These are phyloP conservation scores for Serripes groenlandicus DNA, from an alignment of 2,888 invertebrate genomes.

Conservation along the genomic window DNA sequence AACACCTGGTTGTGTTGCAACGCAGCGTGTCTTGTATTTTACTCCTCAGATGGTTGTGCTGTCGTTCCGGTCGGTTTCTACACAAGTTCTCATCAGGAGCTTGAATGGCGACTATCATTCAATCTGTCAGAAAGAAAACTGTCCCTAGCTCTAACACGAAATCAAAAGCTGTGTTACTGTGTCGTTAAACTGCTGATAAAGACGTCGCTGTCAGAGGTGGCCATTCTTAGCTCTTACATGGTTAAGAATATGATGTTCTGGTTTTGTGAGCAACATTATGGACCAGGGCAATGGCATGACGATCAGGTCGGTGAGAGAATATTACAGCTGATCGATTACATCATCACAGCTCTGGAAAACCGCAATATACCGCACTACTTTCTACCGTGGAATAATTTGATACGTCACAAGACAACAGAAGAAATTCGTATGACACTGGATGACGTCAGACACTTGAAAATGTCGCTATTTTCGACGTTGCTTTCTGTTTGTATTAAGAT, in stretches of 20 bases:
- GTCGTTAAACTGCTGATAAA: conserved; percentile 61
- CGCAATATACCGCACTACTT: conserved; percentile 62
- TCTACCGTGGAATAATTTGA: conserved; percentile 57
- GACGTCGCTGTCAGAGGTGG: conserved; percentile 28
- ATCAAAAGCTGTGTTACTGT: conserved; percentile 60
- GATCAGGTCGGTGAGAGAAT: conserved; percentile 51
- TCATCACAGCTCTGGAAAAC: conserved; percentile 46
- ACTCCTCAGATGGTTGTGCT: conserved; percentile 45
- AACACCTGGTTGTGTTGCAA: too few species aligned
- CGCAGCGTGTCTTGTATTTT: background rate
- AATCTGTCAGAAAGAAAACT: conserved; percentile 57
- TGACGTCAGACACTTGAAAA: conserved; percentile 24
- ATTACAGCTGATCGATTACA: conserved; percentile 55
- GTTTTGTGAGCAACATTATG: conserved; percentile 63
- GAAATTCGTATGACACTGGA: conserved; percentile 39
- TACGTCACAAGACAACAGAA: conserved; percentile 45
- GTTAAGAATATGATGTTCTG: conserved; percentile 69
- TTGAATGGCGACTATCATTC: conserved; percentile 65
- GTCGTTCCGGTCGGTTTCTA: conserved; percentile 62
- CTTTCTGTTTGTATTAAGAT: conserved; percentile 39
- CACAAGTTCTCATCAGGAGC: conserved; percentile 30
- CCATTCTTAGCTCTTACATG: conserved; percentile 61
- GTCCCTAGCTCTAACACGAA: conserved; percentile 25
- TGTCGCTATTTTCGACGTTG: conserved; percentile 23
- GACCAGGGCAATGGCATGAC: conserved; percentile 42